Evolutionary conservation across 2,888 invertebrate species (phyloP).

Genomic region (Lapara coniferarum): DNA sequence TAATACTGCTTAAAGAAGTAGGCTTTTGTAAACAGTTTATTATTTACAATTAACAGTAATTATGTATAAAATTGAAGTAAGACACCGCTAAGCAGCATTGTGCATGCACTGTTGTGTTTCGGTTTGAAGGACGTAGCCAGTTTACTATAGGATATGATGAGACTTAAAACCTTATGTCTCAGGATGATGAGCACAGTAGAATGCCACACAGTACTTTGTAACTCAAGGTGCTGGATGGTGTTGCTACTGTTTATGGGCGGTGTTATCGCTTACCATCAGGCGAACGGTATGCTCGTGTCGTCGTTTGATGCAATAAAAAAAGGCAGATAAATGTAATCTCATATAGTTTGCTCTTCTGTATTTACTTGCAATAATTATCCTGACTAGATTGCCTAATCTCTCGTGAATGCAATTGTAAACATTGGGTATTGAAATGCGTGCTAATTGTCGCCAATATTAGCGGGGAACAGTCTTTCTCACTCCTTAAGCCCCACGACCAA

Average conservation of each 20-base stretch:
- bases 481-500: neutral
- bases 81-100: too few species aligned
- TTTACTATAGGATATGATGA: too few species aligned
- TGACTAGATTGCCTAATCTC: neutral
- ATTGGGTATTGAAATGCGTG: constrained; percentile 3
- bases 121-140: too few species aligned
- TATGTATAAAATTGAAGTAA: neutral
- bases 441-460: neutral
- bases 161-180: too few species aligned
- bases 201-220: too few species aligned
- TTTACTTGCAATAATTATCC: neutral
- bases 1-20: neutral
- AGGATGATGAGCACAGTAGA: too few species aligned
- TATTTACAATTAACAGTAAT: neutral
- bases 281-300: too few species aligned
- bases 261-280: too few species aligned
- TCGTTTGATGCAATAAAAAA: too few species aligned
- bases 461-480: neutral
- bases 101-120: too few species aligned
- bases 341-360: constrained; percentile 4
- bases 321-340: neutral
- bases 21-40: neutral
- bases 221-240: too few species aligned
- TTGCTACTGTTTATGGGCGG: too few species aligned
- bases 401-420: neutral